Conservation (phyloP, 2,113 vertebrate genomes). For the Boleophthalmus pectinirostris region DNA sequence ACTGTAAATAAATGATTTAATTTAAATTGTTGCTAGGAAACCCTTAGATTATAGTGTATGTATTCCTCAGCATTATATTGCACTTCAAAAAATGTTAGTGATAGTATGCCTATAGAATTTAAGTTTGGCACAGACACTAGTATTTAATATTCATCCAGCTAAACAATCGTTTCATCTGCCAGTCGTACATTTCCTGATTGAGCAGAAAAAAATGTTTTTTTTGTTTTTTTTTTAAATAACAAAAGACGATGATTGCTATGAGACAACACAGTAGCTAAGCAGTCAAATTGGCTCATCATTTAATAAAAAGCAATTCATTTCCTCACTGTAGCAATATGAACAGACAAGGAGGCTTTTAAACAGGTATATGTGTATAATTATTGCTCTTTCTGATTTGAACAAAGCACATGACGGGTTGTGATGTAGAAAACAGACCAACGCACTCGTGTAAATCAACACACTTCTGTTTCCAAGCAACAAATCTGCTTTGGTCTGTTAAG, state of each 20-base stretch:
- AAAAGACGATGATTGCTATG: constrained; percentile 2
- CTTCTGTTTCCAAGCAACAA: constrained; percentile 67
- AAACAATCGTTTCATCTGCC: not conserved
- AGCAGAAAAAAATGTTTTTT: not conserved
- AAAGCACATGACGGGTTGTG: constrained; percentile 21
- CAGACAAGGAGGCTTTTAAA: constrained; percentile 3
- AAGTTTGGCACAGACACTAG: not conserved
- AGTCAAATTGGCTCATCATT: constrained; percentile 1
- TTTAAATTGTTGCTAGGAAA: constrained; percentile 9
- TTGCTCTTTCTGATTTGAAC: constrained; percentile 23
- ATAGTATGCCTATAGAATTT: not conserved
- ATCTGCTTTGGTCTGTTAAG: constrained; percentile 35
- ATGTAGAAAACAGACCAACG: constrained; percentile 29
- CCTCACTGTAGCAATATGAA: constrained; percentile 4
- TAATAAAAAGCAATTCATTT: constrained; percentile 25
- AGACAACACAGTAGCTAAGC: constrained; percentile 2
- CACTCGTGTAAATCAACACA: constrained; percentile 35
- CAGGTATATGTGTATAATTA: constrained; percentile 15
- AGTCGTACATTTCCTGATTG: not conserved
- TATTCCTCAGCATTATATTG: no score
- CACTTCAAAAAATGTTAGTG: no score
- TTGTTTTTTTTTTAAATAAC: not conserved
- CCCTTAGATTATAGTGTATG: no score
- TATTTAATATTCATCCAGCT: not conserved
- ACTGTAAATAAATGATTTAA: not conserved